phyloP scores from a whole-genome alignment of 2,113 vertebrate genomes.

The Corythoichthys intestinalis region DNA sequence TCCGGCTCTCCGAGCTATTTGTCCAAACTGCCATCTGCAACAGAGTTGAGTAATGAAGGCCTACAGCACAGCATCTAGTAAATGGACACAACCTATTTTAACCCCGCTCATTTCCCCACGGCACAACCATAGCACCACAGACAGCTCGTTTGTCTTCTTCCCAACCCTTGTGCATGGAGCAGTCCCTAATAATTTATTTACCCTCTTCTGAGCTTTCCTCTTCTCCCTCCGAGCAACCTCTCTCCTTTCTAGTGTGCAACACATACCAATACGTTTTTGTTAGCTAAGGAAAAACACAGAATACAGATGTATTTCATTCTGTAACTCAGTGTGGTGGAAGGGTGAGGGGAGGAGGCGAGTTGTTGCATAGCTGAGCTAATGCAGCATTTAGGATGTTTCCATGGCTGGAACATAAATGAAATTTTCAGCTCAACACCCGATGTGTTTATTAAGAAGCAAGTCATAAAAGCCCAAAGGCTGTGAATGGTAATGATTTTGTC shows the following conservation, averaged over 20 bases:
- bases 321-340: not conserved
- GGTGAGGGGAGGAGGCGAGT: not conserved
- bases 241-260: not conserved
- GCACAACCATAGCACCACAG: not conserved
- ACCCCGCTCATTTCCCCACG: not conserved
- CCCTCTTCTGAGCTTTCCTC: constrained; percentile 13
- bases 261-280: not conserved
- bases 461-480: constrained; percentile 19
- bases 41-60: constrained; percentile 26
- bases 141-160: constrained; percentile 38
- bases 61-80: constrained; percentile 12
- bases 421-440: constrained; percentile 9
- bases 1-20: constrained; percentile 15
- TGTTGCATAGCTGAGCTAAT: not conserved
- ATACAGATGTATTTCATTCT: not conserved
- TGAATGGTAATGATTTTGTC: constrained; percentile 4
- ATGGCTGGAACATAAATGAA: not conserved
- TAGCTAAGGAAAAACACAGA: not conserved
- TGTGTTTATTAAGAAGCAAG: not conserved
- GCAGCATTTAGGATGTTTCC: constrained; percentile 1
- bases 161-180: constrained; percentile 10
- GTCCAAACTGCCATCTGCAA: constrained; percentile 20
- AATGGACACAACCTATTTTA: constrained; percentile 19
- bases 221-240: not conserved
- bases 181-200: constrained; percentile 15